Percentiles rank a stretch among this genome's conserved stretches.
Evolutionary conservation across 1,140 invertebrate genomes (phyloP).

Genomic region (Drosophila virilis): DNA sequence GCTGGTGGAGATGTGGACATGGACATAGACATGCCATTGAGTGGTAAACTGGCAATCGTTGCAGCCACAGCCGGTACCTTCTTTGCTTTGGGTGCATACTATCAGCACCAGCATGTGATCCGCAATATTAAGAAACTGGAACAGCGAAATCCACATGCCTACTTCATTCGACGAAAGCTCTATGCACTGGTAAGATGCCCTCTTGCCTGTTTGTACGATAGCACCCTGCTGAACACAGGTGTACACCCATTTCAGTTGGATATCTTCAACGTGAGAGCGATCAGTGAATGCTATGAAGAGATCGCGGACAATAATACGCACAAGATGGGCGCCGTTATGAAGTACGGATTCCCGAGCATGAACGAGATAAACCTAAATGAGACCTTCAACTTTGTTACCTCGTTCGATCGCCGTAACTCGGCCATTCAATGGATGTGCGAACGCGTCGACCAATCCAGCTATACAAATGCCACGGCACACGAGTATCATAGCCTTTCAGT

Average conservation of each 20-base stretch:
- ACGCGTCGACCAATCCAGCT: slow-evolving; percentile 87
- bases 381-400: slow-evolving; percentile 90
- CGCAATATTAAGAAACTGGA: slow-evolving; percentile 59
- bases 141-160: slow-evolving; percentile 63
- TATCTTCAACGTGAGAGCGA: slow-evolving; percentile 37
- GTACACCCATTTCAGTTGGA: slow-evolving; percentile 41
- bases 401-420: slow-evolving; percentile 95
- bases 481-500: slow-evolving; percentile 87
- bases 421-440: slow-evolving; percentile 98
- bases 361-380: slow-evolving; percentile 94
- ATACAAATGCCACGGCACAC: background rate
- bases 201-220: background rate
- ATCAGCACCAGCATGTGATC: slow-evolving; percentile 67
- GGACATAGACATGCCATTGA: slow-evolving; percentile 45
- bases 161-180: slow-evolving; percentile 63
- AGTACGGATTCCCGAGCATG: slow-evolving; percentile 95
- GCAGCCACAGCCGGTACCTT: slow-evolving; percentile 65
- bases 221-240: background rate
- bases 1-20: slow-evolving; percentile 37
- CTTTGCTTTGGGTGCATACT: slow-evolving; percentile 70
- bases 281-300: background rate
- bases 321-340: slow-evolving; percentile 88
- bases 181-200: slow-evolving; percentile 54
- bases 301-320: slow-evolving; percentile 17
- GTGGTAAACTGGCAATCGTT: slow-evolving; percentile 49